Percentiles rank a stretch among this genome's conserved stretches.
Conservation (phyloP, 2,888 invertebrate genomes). For the Camptogramma bilineatum region DNA sequence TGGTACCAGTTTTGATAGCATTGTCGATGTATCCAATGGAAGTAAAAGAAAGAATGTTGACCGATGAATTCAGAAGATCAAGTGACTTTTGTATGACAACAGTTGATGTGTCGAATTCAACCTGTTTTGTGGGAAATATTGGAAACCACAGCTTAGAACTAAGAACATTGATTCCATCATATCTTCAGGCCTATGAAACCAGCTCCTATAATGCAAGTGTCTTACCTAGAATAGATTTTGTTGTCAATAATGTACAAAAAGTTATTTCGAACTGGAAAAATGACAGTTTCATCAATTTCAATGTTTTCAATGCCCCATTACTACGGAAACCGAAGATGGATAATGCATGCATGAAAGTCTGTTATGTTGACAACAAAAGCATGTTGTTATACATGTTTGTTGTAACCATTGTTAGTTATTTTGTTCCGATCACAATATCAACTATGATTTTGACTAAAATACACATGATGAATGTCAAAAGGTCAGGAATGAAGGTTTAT, state of each 20-base stretch:
- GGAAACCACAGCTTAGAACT: constrained; percentile 55
- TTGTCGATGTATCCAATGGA: constrained; percentile 72
- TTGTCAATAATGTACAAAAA: constrained; percentile 67
- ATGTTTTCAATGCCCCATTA: constrained; percentile 55
- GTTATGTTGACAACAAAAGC: constrained; percentile 70
- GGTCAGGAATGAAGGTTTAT: constrained; percentile 63
- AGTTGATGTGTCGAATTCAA: constrained; percentile 58
- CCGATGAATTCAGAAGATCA: constrained; percentile 51
- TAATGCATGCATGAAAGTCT: constrained; percentile 68
- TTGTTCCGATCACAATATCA: constrained; percentile 77
- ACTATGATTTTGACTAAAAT: constrained; percentile 74
- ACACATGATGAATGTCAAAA: constrained; percentile 66
- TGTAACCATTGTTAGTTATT: constrained; percentile 68
- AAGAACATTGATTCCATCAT: constrained; percentile 58
- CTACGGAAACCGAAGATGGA: constrained; percentile 57
- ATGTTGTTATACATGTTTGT: constrained; percentile 72
- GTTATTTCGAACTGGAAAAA: constrained; percentile 66
- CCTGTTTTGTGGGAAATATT: constrained; percentile 51
- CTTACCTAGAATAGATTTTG: constrained; percentile 54
- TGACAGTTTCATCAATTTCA: constrained; percentile 51
- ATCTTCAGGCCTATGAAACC: constrained; percentile 61
- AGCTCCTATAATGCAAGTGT: constrained; percentile 49
- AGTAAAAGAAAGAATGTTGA: constrained; percentile 58
- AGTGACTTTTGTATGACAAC: constrained; percentile 66
- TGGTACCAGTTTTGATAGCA: constrained; percentile 66